Percentiles rank a stretch among this genome's conserved stretches.
These are phyloP conservation scores for Hormaphis cornu DNA, from an alignment of 1,140 invertebrate genomes.

Conservation along the genomic window DNA sequence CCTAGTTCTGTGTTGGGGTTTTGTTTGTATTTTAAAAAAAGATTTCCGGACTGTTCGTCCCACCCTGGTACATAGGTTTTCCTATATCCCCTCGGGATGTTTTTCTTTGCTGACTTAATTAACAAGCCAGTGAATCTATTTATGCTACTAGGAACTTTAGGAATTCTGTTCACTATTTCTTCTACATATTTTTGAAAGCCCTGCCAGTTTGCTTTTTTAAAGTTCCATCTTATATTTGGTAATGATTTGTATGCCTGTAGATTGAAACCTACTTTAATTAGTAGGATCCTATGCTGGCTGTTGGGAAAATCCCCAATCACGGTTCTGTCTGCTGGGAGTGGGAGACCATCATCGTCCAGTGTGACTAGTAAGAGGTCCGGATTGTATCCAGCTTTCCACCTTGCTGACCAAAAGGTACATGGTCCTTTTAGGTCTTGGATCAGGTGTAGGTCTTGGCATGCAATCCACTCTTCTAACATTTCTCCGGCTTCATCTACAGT, in stretches of 20 bases:
- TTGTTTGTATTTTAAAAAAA: neutral
- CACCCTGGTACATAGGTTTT: neutral
- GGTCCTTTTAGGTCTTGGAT: constrained; percentile 1
- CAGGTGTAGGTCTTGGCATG: neutral
- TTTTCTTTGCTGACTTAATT: neutral
- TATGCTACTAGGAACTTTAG: neutral
- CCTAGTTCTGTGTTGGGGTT: neutral
- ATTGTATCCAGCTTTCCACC: neutral
- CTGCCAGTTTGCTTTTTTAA: neutral
- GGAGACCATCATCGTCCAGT: neutral
- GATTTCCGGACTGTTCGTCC: neutral
- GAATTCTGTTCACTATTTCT: no score
- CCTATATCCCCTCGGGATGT: neutral
- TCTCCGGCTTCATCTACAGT: neutral
- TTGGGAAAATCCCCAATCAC: neutral
- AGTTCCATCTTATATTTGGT: neutral
- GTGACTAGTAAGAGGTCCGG: neutral
- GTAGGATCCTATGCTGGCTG: neutral
- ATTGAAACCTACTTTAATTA: neutral
- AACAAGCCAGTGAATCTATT: neutral
- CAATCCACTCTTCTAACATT: neutral
- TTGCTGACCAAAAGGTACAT: neutral
- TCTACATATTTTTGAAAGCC: neutral
- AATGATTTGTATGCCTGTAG: neutral
- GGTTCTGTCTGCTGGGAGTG: neutral